Evolutionary conservation across 2,797 vertebrate species (phyloP).

Genomic region (Pseudopleuronectes americanus): DNA sequence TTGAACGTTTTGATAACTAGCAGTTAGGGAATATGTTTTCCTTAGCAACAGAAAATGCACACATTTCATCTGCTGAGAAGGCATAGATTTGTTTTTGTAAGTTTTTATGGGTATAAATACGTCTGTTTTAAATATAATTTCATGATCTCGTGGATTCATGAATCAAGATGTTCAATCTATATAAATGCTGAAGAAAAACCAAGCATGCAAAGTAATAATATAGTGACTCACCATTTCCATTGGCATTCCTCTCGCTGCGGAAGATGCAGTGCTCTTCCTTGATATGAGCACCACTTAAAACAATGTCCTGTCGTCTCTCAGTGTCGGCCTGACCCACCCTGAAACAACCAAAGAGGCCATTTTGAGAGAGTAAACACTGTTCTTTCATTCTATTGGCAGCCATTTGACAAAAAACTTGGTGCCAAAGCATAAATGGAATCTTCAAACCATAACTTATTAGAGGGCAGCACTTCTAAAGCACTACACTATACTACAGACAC

Average conservation of each 20-base stretch:
- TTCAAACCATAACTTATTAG: constrained; percentile 15
- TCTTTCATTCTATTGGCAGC: constrained; percentile 18
- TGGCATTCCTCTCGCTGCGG: constrained; percentile 92
- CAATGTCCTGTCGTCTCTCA: constrained; percentile 96
- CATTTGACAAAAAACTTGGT: constrained; percentile 42
- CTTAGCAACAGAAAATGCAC: neutral
- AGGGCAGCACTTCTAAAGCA: constrained; percentile 17
- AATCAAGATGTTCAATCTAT: neutral
- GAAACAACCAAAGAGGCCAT: constrained; percentile 62
- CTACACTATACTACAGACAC: constrained; percentile 2
- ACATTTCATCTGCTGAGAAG: no score
- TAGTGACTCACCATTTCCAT: constrained; percentile 89
- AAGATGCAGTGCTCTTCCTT: constrained; percentile 97
- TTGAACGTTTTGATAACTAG: neutral
- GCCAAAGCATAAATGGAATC: constrained; percentile 15
- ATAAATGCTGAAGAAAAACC: neutral
- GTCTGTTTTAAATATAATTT: neutral
- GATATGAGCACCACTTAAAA: constrained; percentile 97
- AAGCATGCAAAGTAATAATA: constrained; percentile 6
- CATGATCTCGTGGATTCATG: neutral
- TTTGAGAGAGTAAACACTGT: constrained; percentile 32
- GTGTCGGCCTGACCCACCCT: constrained; percentile 98
- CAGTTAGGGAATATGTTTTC: neutral
- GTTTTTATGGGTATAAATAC: neutral
- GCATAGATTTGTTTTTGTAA: neutral